Conservation (phyloP, 2,797 vertebrate genomes). For the Ctenochaetus hawaiiensis region DNA sequence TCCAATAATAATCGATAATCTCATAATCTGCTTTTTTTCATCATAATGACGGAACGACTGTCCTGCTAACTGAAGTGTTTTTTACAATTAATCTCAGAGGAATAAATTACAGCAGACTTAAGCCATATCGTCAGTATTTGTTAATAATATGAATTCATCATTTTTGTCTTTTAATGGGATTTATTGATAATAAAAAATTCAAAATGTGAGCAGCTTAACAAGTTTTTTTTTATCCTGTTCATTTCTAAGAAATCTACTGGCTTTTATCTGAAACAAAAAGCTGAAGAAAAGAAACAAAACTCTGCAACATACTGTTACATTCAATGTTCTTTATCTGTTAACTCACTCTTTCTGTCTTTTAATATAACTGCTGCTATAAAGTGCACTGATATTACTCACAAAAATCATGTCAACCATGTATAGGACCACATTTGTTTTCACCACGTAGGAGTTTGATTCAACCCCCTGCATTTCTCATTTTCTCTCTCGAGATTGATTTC, state of each 20-base stretch:
- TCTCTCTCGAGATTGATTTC: conserved; percentile 47
- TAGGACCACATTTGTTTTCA: conserved; percentile 4
- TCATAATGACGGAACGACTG: neutral
- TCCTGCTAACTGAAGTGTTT: neutral
- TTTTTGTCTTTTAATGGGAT: neutral
- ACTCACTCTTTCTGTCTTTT: conserved; percentile 8
- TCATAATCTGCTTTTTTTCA: neutral
- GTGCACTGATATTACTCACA: conserved; percentile 4
- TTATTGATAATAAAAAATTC: neutral
- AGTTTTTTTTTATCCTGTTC: neutral
- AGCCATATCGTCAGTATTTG: neutral
- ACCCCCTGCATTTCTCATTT: conserved; percentile 29
- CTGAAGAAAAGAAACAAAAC: neutral
- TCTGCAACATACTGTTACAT: too few relatives aligned
- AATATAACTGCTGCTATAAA: neutral
- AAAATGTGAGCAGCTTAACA: neutral
- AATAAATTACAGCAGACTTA: neutral
- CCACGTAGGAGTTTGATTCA: neutral
- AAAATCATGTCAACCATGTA: conserved; percentile 6
- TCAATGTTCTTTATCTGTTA: neutral
- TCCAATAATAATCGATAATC: too few relatives aligned
- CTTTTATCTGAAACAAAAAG: neutral
- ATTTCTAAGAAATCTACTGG: neutral
- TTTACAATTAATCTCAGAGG: neutral
- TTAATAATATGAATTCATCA: neutral